Percentiles rank a stretch among this genome's conserved stretches.
Evolutionary conservation across 2,888 invertebrate genomes (phyloP).

Genomic region (Amphipyra berbera): DNA sequence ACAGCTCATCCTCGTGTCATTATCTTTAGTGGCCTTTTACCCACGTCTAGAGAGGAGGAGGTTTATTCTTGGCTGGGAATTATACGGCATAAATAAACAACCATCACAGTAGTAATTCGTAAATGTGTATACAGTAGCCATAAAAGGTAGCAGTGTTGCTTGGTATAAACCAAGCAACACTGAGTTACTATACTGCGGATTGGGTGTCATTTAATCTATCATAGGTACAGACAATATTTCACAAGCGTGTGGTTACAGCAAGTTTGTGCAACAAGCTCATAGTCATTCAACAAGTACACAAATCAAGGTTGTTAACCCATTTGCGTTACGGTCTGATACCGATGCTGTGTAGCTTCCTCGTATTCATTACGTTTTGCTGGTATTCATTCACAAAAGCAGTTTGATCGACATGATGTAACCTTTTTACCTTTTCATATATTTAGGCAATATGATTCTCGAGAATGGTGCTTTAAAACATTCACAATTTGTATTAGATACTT

Average conservation of each 20-base stretch:
- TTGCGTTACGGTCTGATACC: slow-evolving; percentile 85
- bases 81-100: too few species aligned
- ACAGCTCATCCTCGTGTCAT: too few species aligned
- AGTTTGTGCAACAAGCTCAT: slow-evolving; percentile 66
- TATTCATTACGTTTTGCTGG: slow-evolving; percentile 68
- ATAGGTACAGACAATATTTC: slow-evolving; percentile 46
- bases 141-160: too few species aligned
- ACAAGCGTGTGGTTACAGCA: slow-evolving; percentile 50
- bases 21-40: too few species aligned
- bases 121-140: slow-evolving; percentile 2
- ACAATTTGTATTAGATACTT: too few species aligned
- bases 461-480: not conserved
- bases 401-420: slow-evolving; percentile 51
- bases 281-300: slow-evolving; percentile 74
- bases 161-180: slow-evolving; percentile 7
- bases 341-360: slow-evolving; percentile 74
- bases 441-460: not conserved
- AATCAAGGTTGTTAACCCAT: slow-evolving; percentile 87
- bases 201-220: slow-evolving; percentile 38
- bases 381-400: slow-evolving; percentile 58
- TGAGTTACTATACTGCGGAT: slow-evolving; percentile 6
- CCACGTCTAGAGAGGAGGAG: too few species aligned
- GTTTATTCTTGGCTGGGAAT: too few species aligned
- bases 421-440: slow-evolving; percentile 28
- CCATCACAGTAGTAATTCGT: too few species aligned